Conservation (phyloP, 2,113 vertebrate species). For the Scytalopus superciliaris region DNA sequence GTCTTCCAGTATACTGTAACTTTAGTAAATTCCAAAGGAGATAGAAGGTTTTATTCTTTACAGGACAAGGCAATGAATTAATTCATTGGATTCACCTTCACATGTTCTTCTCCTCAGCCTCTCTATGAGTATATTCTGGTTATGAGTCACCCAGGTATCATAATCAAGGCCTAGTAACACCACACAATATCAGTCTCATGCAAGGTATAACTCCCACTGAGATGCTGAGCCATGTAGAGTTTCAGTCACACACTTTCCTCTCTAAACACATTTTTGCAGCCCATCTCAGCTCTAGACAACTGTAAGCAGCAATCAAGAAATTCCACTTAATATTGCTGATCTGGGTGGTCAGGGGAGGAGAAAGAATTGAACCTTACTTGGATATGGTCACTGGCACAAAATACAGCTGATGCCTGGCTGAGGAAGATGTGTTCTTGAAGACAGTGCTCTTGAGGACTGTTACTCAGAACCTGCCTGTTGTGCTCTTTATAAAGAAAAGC, state of each 20-base stretch:
- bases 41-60: background rate
- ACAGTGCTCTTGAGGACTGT: background rate
- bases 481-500: background rate
- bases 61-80: background rate
- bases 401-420: background rate
- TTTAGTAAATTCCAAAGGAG: slow-evolving; percentile 8
- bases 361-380: background rate
- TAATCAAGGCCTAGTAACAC: background rate
- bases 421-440: background rate
- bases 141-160: slow-evolving; percentile 20
- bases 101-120: background rate
- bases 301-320: background rate
- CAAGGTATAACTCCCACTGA: background rate
- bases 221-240: background rate
- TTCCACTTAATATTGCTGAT: background rate
- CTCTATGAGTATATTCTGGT: background rate
- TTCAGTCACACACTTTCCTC: background rate
- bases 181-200: background rate
- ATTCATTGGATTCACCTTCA: background rate
- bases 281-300: background rate
- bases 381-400: background rate
- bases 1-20: background rate
- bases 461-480: background rate
- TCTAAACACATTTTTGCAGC: background rate
- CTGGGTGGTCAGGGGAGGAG: background rate